Percentiles rank a stretch among this genome's conserved stretches.
Evolutionary conservation across 2,113 vertebrate species (phyloP).

Genomic region (Oreotrochilus melanogaster): DNA sequence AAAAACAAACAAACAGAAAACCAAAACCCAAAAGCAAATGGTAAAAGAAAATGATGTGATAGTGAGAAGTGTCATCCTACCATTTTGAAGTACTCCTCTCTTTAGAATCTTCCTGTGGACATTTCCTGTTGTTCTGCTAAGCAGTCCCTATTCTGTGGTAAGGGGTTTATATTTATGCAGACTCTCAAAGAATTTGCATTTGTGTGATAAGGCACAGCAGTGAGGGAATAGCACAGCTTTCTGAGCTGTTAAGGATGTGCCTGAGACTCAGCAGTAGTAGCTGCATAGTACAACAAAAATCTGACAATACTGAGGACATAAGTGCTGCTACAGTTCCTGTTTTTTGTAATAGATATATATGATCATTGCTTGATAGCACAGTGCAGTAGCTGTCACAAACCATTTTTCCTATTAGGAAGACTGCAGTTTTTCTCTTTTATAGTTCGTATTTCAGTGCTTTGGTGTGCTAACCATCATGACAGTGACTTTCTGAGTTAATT

Average conservation of each 20-base stretch:
- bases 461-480: constrained; percentile 1
- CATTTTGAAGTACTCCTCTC: background rate
- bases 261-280: background rate
- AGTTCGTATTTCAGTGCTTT: constrained; percentile 45
- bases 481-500: background rate
- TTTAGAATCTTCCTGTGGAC: background rate
- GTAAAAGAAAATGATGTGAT: background rate
- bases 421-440: constrained; percentile 48
- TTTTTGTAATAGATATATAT: constrained; percentile 20
- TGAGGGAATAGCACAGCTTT: background rate
- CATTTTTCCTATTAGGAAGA: constrained; percentile 21
- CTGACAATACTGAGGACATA: background rate
- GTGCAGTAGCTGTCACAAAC: background rate
- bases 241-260: background rate
- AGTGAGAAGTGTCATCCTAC: background rate
- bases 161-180: background rate
- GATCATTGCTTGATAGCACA: constrained; percentile 5
- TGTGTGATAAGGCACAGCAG: background rate
- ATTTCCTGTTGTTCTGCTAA: background rate
- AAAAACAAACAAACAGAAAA: no score
- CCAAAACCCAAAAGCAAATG: background rate
- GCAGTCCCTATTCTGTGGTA: background rate
- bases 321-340: background rate
- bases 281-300: background rate
- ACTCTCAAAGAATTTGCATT: background rate